These are phyloP conservation scores for Byasa hedistus DNA, from an alignment of 2,888 invertebrate species.

Conservation along the genomic window DNA sequence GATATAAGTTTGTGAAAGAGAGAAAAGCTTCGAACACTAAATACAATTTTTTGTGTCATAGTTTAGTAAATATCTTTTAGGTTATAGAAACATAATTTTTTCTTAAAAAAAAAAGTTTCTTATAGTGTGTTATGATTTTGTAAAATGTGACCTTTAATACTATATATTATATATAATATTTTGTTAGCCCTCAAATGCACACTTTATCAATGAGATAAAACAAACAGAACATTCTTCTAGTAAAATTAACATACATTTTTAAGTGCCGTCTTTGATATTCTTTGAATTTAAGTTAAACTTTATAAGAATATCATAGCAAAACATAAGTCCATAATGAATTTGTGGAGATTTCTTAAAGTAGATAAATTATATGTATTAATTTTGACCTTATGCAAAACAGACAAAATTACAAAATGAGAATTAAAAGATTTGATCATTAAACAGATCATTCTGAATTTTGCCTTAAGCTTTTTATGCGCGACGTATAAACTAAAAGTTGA, in stretches of 20 bases:
- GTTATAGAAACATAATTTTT: too few species aligned
- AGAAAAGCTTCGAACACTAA: too few species aligned
- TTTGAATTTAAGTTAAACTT: neutral
- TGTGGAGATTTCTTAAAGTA: neutral
- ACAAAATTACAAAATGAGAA: too few species aligned
- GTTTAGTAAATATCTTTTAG: too few species aligned
- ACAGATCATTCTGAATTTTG: neutral
- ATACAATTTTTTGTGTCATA: too few species aligned
- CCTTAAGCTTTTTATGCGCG: neutral
- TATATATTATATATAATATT: too few species aligned
- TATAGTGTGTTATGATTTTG: neutral
- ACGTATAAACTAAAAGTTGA: slow-evolving; percentile 47
- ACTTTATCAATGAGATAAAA: neutral
- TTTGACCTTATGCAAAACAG: neutral
- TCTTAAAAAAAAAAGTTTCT: neutral
- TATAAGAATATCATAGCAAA: neutral
- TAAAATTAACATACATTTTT: too few species aligned
- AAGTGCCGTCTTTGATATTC: too few species aligned
- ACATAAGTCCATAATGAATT: neutral
- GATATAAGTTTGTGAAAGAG: too few species aligned
- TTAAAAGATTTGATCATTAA: neutral
- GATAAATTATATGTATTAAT: neutral
- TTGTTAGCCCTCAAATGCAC: neutral
- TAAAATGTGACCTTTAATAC: neutral
- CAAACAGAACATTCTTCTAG: too few species aligned